A percentile compares a stretch with the other conserved stretches of the same genome.
phyloP scores from a whole-genome alignment of 2,797 vertebrate species.

The Rhinogobio ventralis region DNA sequence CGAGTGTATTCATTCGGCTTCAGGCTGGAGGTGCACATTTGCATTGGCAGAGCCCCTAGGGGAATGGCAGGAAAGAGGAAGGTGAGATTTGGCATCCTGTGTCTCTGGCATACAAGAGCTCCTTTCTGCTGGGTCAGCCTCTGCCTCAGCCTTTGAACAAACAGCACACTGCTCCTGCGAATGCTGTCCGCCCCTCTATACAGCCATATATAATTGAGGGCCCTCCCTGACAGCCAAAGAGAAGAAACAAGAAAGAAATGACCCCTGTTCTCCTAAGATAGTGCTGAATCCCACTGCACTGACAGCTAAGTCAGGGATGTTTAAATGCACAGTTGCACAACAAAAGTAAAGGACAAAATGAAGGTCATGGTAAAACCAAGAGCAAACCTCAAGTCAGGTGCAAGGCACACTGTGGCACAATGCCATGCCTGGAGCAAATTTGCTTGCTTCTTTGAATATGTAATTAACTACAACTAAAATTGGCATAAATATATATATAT shows the following conservation, averaged over 20 bases:
- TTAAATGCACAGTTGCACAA: slow-evolving; percentile 17
- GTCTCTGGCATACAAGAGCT: slow-evolving; percentile 38
- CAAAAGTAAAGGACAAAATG: slow-evolving; percentile 41
- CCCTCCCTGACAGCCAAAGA: slow-evolving; percentile 13
- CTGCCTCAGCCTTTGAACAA: slow-evolving; percentile 50
- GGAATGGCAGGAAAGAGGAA: slow-evolving; percentile 18
- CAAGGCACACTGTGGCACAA: background rate
- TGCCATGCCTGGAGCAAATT: slow-evolving; percentile 4
- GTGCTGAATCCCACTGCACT: slow-evolving; percentile 31
- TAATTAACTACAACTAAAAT: slow-evolving; percentile 2
- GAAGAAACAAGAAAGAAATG: slow-evolving; percentile 41
- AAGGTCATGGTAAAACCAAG: slow-evolving; percentile 37
- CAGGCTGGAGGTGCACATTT: slow-evolving; percentile 25
- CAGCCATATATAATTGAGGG: slow-evolving; percentile 43
- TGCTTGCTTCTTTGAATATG: background rate
- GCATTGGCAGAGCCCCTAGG: slow-evolving; percentile 32
- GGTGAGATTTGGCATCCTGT: slow-evolving; percentile 23
- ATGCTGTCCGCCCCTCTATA: slow-evolving; percentile 17
- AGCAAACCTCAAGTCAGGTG: background rate
- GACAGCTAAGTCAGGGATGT: slow-evolving; percentile 30
- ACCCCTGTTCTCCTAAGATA: slow-evolving; percentile 29
- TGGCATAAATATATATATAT: background rate
- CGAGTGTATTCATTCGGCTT: slow-evolving; percentile 50
- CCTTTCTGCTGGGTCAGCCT: slow-evolving; percentile 52
- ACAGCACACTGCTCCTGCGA: slow-evolving; percentile 41